A percentile compares a stretch with the other conserved stretches of the same genome.
Evolutionary conservation across 2,888 invertebrate genomes (phyloP).

Genomic region (Cryptosula pallasiana): DNA sequence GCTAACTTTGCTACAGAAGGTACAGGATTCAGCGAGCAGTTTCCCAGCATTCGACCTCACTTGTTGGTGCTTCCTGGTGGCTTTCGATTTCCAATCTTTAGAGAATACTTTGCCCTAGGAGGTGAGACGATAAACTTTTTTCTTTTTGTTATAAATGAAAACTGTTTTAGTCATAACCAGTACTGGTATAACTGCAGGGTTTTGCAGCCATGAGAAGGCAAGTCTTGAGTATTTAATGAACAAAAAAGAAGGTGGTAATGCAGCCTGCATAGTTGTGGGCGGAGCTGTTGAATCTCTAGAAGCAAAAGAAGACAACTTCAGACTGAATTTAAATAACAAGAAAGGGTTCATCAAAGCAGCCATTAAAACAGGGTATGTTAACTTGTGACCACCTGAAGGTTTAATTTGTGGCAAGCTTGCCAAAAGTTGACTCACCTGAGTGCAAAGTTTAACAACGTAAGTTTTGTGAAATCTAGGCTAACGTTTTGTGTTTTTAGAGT

Average conservation of each 20-base stretch:
- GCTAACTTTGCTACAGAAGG: constrained; percentile 70
- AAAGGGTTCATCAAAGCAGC: constrained; percentile 51
- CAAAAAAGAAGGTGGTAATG: constrained; percentile 58
- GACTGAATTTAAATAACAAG: constrained; percentile 40
- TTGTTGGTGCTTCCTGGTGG: constrained; percentile 68
- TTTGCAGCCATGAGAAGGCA: constrained; percentile 56
- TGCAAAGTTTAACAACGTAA: too few species aligned
- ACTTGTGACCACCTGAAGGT: too few species aligned
- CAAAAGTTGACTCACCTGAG: too few species aligned
- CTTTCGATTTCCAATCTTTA: constrained; percentile 66
- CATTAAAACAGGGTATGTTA: constrained; percentile 40
- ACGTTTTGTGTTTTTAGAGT: too few species aligned
- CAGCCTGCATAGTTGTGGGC: constrained; percentile 73
- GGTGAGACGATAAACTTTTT: constrained; percentile 52
- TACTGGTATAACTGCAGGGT: constrained; percentile 35
- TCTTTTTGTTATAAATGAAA: too few species aligned
- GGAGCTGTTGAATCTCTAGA: constrained; percentile 84
- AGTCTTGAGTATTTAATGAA: constrained; percentile 60
- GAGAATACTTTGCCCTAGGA: constrained; percentile 63
- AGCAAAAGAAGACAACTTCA: constrained; percentile 62
- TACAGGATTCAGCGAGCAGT: constrained; percentile 53
- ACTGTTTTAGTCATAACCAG: too few species aligned
- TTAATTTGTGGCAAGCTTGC: too few species aligned
- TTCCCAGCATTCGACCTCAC: constrained; percentile 55
- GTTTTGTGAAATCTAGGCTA: too few species aligned